Base-by-base conservation (phyloP, 2,888 invertebrate species). In the Bugulina stolonifera region DNA sequence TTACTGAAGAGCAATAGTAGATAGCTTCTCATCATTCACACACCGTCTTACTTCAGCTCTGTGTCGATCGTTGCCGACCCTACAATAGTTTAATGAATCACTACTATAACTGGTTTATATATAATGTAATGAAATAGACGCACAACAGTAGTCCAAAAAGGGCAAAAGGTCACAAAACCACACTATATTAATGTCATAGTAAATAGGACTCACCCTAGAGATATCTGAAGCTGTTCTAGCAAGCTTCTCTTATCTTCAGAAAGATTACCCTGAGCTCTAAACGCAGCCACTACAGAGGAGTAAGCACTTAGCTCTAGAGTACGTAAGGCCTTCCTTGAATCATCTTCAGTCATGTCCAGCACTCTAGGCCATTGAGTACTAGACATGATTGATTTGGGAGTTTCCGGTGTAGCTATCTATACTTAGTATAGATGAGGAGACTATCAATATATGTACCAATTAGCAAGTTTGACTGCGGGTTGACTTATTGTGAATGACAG, bases 31-130 rank as follows among this genome's bases (percentile, higher is more conserved):
- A 86, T 94, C 94, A 86, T 93, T 94, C 73, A 93, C 91, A 79
- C 93, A 94, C 85, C 94, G 89, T 78, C 94, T 89, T 78, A 94
- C 89, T 87, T 95, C 95, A 72, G 94, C 94, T 80, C 92, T 90
- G 86, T 95, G 94, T 78, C 95, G 88, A 85, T 95, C 95, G 82
- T 90, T 89, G 75, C 93, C 90, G 84, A 95, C 94, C 86, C 93
- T 92, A 84, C 91, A 78, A 77, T 54, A 73, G 64, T 73, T n/a
- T n/a, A n/a, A n/a, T n/a, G n/a, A n/a, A n/a, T n/a, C n/a, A n/a
- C n/a, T n/a, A n/a, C n/a, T n/a, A n/a, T n/a, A n/a, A n/a, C n/a
- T n/a, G n/a, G n/a, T n/a, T n/a, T n/a, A n/a, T n/a, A n/a, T n/a
- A n/a, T n/a, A n/a, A n/a, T n/a, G n/a, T n/a, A n/a, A n/a, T n/a